Percentiles rank a stretch among this genome's conserved stretches.
These are phyloP conservation scores for Nomia melanderi DNA, from an alignment of 1,140 invertebrate genomes.

Conservation along the genomic window DNA sequence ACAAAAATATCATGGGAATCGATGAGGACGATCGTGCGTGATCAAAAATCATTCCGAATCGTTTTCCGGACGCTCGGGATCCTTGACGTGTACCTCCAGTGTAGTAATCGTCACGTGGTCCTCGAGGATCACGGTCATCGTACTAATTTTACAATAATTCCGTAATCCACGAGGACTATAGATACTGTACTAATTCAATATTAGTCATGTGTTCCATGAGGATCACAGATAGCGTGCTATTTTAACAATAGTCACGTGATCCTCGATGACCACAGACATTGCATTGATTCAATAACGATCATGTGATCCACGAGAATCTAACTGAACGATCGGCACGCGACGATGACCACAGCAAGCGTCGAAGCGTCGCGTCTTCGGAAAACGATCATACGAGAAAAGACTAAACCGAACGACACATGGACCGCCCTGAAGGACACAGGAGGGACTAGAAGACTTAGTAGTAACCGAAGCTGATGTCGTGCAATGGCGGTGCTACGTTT, in stretches of 20 bases:
- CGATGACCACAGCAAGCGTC: background rate
- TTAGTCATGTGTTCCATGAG: too few relatives aligned
- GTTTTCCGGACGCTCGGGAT: background rate
- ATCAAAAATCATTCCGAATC: background rate
- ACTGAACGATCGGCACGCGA: constrained; percentile 6
- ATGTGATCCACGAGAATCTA: too few relatives aligned
- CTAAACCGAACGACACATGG: constrained; percentile 38
- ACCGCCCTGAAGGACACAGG: constrained; percentile 12
- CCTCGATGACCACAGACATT: too few relatives aligned
- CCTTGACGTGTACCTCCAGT: background rate
- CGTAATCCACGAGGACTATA: too few relatives aligned
- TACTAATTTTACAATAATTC: too few relatives aligned
- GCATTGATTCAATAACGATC: too few relatives aligned
- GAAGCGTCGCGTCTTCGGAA: constrained; percentile 37
- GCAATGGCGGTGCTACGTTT: constrained; percentile 84
- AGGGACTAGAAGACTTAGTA: constrained; percentile 79
- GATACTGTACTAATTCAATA: too few relatives aligned
- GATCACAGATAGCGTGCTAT: too few relatives aligned
- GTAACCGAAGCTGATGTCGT: constrained; percentile 90
- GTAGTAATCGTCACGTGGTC: too few relatives aligned
- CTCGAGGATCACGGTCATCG: too few relatives aligned
- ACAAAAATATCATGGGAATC: too few relatives aligned
- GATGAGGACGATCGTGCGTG: background rate
- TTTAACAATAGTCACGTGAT: too few relatives aligned
- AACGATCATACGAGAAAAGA: constrained; percentile 26